Conservation (phyloP, 2,797 vertebrate genomes). For the Decapterus maruadsi region DNA sequence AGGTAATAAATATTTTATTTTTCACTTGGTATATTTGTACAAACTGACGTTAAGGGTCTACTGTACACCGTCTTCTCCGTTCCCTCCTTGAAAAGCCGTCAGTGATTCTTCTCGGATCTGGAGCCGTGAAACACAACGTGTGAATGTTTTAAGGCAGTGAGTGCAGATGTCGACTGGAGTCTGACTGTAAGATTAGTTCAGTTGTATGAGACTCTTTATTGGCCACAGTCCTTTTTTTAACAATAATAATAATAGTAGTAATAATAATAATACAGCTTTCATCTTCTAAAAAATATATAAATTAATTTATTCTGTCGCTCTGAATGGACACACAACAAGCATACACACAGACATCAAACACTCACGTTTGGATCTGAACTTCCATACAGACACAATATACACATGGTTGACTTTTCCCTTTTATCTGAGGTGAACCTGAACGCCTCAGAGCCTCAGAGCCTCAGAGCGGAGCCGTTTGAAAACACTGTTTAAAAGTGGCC, state of each 20-base stretch:
- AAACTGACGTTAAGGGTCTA: conserved; percentile 95
- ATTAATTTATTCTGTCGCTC: conserved; percentile 81
- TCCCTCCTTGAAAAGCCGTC: conserved; percentile 88
- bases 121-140: conserved; percentile 91
- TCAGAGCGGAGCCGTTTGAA: conserved; percentile 33
- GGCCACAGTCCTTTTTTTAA: conserved; percentile 73
- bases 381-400: conserved; percentile 69
- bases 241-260: conserved; percentile 28
- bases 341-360: conserved; percentile 80
- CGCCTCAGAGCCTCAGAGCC: no score
- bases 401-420: conserved; percentile 76
- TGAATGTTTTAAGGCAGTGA: conserved; percentile 97
- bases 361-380: conserved; percentile 71
- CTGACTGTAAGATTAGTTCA: conserved; percentile 74
- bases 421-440: conserved; percentile 56
- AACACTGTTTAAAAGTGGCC: conserved; percentile 39
- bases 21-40: conserved; percentile 97
- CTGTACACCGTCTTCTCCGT: conserved; percentile 90
- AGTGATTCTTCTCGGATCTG: conserved; percentile 85
- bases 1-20: conserved; percentile 99
- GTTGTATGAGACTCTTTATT: conserved; percentile 74
- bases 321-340: conserved; percentile 76
- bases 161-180: conserved; percentile 89
- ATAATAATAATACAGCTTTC: conserved; percentile 76
- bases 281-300: conserved; percentile 87